Percentiles rank a stretch among this genome's conserved stretches.
These are phyloP conservation scores for Martes martes DNA, from an alignment of 2,113 vertebrate genomes.

Conservation along the genomic window DNA sequence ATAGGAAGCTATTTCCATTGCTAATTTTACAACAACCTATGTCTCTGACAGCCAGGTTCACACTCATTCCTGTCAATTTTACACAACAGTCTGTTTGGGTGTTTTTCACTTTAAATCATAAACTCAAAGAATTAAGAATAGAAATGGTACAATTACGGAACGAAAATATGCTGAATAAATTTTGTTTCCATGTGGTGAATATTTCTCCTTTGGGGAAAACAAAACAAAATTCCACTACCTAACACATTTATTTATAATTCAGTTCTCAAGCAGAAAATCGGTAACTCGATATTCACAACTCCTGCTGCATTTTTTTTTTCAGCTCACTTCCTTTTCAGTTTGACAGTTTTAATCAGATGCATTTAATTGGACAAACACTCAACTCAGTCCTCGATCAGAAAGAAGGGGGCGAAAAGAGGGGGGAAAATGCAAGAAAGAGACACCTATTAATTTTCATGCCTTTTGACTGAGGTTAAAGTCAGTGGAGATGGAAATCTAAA, in stretches of 20 bases:
- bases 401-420: neutral
- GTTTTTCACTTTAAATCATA: constrained; percentile 42
- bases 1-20: constrained; percentile 41
- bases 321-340: neutral
- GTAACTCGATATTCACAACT: constrained; percentile 35
- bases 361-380: constrained; percentile 17
- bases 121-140: constrained; percentile 68
- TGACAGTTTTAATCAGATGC: constrained; percentile 38
- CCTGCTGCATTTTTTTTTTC: neutral
- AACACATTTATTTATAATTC: constrained; percentile 73
- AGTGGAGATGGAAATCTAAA: neutral
- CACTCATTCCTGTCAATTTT: constrained; percentile 48
- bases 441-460: neutral
- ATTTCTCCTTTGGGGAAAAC: constrained; percentile 62
- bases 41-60: constrained; percentile 44
- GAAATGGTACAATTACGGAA: constrained; percentile 37
- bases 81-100: neutral
- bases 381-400: constrained; percentile 37
- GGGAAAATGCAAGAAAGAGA: neutral
- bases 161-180: constrained; percentile 39
- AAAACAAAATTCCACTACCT: constrained; percentile 62
- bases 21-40: constrained; percentile 49
- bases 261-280: constrained; percentile 23
- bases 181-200: constrained; percentile 47
- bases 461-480: neutral